Conservation (phyloP, 2,888 invertebrate genomes). For the Schrankia costaestrigalis region DNA sequence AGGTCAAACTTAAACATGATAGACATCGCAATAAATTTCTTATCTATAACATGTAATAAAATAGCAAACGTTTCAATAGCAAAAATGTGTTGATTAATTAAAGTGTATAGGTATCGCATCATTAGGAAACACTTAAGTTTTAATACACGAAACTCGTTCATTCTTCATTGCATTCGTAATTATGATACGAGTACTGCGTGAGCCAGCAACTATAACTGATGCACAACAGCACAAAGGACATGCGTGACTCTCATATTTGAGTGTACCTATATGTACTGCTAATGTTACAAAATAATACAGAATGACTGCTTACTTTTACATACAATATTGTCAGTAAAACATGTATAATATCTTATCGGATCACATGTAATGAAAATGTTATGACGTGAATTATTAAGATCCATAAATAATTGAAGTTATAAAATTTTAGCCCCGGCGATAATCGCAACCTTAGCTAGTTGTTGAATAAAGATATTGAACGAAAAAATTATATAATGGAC, state of each 20-base stretch:
- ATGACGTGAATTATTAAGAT: constrained; percentile 17
- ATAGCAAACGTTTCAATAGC: no score
- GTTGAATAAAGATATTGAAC: no score
- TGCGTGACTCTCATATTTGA: constrained; percentile 15
- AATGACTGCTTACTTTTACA: constrained; percentile 7
- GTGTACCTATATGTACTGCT: constrained; percentile 1
- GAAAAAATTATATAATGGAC: no score
- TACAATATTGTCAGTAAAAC: constrained; percentile 9
- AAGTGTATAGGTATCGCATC: no score
- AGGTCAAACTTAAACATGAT: constrained; percentile 1
- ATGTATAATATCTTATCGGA: constrained; percentile 29
- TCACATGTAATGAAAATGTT: constrained; percentile 10
- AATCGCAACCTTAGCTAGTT: constrained; percentile 20
- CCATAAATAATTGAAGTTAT: constrained; percentile 14
- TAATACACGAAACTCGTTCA: no score
- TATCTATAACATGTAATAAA: no score
- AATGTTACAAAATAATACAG: constrained; percentile 6
- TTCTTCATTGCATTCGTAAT: constrained; percentile 3
- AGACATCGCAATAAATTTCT: no score
- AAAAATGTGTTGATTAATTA: no score
- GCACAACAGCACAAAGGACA: constrained; percentile 12
- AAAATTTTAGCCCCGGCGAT: constrained; percentile 17
- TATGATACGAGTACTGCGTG: constrained; percentile 9
- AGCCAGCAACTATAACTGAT: constrained; percentile 3
- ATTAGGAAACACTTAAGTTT: no score